These are phyloP conservation scores for Sycophila sp. DNA, from an alignment of 1,140 invertebrate genomes.

Conservation along the genomic window DNA sequence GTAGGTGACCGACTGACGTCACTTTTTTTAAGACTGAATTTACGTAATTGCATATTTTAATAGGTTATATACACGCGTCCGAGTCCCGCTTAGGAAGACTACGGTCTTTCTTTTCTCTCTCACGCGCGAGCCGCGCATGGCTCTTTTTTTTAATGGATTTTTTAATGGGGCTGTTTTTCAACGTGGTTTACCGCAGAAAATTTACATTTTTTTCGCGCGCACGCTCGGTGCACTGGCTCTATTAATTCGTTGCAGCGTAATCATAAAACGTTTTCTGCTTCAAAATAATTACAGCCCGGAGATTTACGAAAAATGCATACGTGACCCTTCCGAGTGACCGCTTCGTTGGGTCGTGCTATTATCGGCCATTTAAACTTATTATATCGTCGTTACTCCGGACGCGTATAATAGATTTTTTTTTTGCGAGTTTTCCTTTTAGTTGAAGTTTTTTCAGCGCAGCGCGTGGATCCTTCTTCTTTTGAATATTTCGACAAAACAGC, in stretches of 20 bases:
- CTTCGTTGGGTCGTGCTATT: too few relatives aligned
- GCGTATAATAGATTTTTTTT: too few relatives aligned
- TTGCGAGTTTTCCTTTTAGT: too few relatives aligned
- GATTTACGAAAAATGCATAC: constrained; percentile 29
- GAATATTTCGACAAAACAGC: too few relatives aligned
- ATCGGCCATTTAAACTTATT: too few relatives aligned
- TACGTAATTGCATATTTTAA: constrained; percentile 29
- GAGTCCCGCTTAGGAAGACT: not conserved
- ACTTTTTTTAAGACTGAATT: constrained; percentile 8
- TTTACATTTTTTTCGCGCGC: constrained; percentile 19
- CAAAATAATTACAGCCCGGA: constrained; percentile 25
- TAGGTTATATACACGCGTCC: not conserved
- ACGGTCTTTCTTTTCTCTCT: not conserved
- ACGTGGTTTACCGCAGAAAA: constrained; percentile 23
- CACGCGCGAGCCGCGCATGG: not conserved
- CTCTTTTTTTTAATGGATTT: constrained; percentile 14
- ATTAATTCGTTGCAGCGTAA: constrained; percentile 32
- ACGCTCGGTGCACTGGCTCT: not conserved
- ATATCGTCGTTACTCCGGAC: too few relatives aligned
- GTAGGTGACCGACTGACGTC: not conserved
- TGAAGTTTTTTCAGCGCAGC: too few relatives aligned
- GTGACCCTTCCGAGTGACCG: too few relatives aligned
- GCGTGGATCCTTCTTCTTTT: too few relatives aligned
- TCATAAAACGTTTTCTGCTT: constrained; percentile 24
- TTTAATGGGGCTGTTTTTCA: constrained; percentile 32